A percentile compares a stretch with the other conserved stretches of the same genome.
Evolutionary conservation across 2,797 vertebrate species (phyloP).

Genomic region (Pangasius mekongensis): DNA sequence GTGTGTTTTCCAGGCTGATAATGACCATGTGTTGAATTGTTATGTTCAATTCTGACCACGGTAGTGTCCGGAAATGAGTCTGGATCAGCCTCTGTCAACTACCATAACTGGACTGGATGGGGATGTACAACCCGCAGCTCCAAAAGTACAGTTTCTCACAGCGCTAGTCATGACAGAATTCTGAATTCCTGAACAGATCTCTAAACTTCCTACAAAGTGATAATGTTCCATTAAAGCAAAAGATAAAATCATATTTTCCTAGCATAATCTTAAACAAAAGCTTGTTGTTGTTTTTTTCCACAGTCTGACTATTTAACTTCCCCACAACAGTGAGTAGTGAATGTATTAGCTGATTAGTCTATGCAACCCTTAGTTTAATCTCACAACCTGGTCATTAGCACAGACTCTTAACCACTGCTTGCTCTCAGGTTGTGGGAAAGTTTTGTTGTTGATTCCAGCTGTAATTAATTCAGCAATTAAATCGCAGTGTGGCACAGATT

Average conservation of each 20-base stretch:
- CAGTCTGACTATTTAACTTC: neutral
- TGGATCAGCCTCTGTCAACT: neutral
- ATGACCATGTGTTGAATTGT: neutral
- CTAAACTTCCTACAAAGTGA: neutral
- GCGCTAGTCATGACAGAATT: neutral
- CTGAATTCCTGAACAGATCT: neutral
- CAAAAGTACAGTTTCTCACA: neutral
- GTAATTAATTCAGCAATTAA: slow-evolving; percentile 27
- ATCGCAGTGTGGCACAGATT: neutral
- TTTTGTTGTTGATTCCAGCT: neutral
- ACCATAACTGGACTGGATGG: neutral
- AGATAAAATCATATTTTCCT: neutral
- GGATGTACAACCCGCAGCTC: neutral
- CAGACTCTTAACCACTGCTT: neutral
- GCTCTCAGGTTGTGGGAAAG: neutral
- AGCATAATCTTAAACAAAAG: neutral
- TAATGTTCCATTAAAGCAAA: neutral
- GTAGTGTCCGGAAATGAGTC: neutral
- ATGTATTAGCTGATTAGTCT: neutral
- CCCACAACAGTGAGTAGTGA: neutral
- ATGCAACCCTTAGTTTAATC: neutral
- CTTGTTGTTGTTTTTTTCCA: neutral
- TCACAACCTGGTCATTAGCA: neutral
- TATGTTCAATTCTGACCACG: neutral
- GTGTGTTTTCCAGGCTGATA: neutral